These are phyloP conservation scores for Eueremaeus valkanovi DNA, from an alignment of 2,888 invertebrate species.

Conservation along the genomic window DNA sequence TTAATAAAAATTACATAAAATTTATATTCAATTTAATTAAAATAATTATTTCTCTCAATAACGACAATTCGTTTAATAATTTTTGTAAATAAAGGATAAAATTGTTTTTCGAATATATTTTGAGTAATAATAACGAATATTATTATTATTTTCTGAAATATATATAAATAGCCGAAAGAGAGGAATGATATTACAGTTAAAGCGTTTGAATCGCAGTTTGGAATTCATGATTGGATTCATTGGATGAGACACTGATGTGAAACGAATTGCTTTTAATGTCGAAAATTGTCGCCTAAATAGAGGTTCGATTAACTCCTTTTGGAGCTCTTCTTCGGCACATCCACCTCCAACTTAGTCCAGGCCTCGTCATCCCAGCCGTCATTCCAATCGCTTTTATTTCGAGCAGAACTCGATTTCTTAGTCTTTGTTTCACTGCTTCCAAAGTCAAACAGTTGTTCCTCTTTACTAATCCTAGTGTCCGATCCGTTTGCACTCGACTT, in stretches of 20 bases:
- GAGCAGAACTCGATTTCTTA: not conserved
- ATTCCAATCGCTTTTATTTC: not conserved
- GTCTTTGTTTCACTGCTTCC: not conserved
- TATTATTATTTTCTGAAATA: too few species aligned
- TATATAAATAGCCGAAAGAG: too few species aligned
- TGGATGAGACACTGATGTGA: not conserved
- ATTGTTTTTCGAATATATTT: not conserved
- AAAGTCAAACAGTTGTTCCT: slow-evolving; percentile 28
- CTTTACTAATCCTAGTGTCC: slow-evolving; percentile 16
- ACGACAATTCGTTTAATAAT: not conserved
- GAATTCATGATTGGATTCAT: not conserved
- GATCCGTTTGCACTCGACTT: not conserved
- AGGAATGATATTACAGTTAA: slow-evolving; percentile 15
- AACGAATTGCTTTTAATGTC: not conserved
- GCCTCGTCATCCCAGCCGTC: slow-evolving; percentile 15
- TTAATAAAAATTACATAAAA: not conserved
- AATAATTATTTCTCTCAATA: not conserved
- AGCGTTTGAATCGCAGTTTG: too few species aligned
- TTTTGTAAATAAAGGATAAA: not conserved
- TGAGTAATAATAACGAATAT: too few species aligned
- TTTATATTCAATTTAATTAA: not conserved
- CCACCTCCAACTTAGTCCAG: slow-evolving; percentile 36
- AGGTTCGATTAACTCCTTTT: not conserved
- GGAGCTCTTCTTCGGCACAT: slow-evolving; percentile 42
- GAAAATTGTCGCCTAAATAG: not conserved